Base-by-base conservation (phyloP, 2,113 vertebrate species). In the Pardalotus punctatus region DNA sequence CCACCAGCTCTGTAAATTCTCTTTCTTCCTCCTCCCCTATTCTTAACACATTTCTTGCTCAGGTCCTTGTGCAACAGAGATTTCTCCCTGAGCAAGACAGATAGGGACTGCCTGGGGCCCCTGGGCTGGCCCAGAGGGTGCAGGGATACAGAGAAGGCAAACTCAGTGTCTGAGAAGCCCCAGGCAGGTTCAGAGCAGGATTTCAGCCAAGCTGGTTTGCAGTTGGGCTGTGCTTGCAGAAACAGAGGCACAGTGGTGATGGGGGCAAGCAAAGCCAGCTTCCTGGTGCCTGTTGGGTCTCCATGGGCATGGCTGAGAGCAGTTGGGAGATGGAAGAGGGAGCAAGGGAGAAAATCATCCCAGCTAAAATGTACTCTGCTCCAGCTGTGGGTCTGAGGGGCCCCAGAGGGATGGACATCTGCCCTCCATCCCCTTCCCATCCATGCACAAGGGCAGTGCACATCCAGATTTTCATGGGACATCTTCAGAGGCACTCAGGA, bases 281-380 rank as follows among this genome's bases (percentile, higher is more conserved):
- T 67, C 67, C 65, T 2, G 12, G 11, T 66, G 54, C 38, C 45
- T 29, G 23, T 24, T 4, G 2, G 9, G 38, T 58, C 17, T 81
- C 53, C 0, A 0, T 22, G 40, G 17, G 21, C 65, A 76, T 1
- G 11, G 13, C 40, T 2, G 1, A 81, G 60, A 53, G 56, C 38
- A 74, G 15, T 2, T 4, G 3, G 29, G 36, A 86, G 14, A 33
- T 35, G 25, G 36, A 73, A 91, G 35, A 80, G 40, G 71, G 29
- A 66, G 23, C 13, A 38, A 83, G 24, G 29, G 8, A 25, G 23
- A 66, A 77, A 88, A 73, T 29, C 14, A 66, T 45, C 16, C 25
- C 3, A 6, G 14, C 5, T 65, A 86, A 91, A n/a, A 80, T 9
- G 13, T 73, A 28, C 27, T 85, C 29, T 21, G 9, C 45, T 65